Evolutionary conservation across 2,888 invertebrate species (phyloP), one percentile per base, ranked within the genome.

Genomic region (Drosophila barbarae): DNA sequence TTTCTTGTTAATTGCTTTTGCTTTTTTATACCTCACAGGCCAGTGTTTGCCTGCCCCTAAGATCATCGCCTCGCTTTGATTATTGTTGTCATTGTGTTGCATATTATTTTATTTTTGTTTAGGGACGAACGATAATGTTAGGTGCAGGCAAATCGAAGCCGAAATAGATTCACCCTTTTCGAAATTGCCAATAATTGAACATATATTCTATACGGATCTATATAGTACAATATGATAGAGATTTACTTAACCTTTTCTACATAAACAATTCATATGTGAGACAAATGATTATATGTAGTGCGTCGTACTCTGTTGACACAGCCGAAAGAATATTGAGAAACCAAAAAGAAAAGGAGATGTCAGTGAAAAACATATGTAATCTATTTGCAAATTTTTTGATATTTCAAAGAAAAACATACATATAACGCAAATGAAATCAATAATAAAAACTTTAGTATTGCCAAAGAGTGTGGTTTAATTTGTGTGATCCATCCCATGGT

Each of bases 141-240:
- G 58, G 34, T 21, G 61, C 70, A 76, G 83, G 74, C 78, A 71
- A 67, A 30, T 68, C 47, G 8, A 26, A 51, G 34, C 68, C 56
- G 46, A 12, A 47, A 54, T 69, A 77, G 66, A 69, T 65, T 71
- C 51, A 69, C 47, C 50, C 59, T 56, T 58, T 65, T 69, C 47
- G 47, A 66, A 69, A 65, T 72, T 75, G 78, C 76, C 73, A 82
- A 78, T 63, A 67, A 61, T 39, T 66, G 52, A 58, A 61, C 54
- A 73, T 64, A 56, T 53, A 47, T 47, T 47, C 46, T 63, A 70
- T 65, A 65, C 69, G 71, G 69, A 66, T 82, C 71, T 77, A 42
- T 39, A 58, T 73, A 84, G 76, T 71, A 76, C 69, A 78, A 84
- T 78, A 71, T 67, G 64, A 68, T 84, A 84, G 68, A 59, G 55